Percentiles rank a stretch among this genome's conserved stretches.
phyloP scores from a whole-genome alignment of 2,888 invertebrate genomes.

The Syritta pipiens region DNA sequence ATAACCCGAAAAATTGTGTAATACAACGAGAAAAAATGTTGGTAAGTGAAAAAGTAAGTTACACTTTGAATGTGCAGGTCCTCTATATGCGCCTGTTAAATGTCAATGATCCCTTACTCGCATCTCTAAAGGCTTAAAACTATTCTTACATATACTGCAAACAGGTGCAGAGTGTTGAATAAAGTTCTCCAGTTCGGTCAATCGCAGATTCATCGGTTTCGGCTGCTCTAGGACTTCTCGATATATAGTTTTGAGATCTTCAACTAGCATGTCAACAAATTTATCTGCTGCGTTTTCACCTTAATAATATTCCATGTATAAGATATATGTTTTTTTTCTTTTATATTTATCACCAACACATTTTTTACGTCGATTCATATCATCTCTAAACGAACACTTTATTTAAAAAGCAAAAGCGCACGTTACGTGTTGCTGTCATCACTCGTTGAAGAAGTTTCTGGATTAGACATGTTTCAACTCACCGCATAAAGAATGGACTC shows the following conservation, averaged over 20 bases:
- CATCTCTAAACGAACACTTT: neutral
- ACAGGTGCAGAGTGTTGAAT: neutral
- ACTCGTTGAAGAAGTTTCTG: conserved; percentile 20
- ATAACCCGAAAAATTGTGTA: conserved; percentile 36
- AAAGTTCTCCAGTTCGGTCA: neutral
- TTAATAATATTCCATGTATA: no score
- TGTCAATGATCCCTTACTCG: conserved; percentile 67
- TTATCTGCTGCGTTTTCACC: neutral
- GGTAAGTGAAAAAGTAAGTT: conserved; percentile 10
- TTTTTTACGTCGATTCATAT: neutral
- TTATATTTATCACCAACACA: neutral
- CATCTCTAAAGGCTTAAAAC: conserved; percentile 10
- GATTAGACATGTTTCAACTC: conserved; percentile 2
- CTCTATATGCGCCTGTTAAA: conserved; percentile 55
- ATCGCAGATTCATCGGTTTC: neutral
- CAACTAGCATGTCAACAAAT: neutral
- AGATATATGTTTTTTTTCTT: no score
- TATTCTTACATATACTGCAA: neutral
- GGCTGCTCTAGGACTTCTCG: neutral
- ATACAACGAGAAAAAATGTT: conserved; percentile 13
- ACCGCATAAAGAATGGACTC: conserved; percentile 21
- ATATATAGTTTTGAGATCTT: neutral
- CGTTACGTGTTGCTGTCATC: conserved; percentile 33
- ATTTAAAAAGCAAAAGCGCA: conserved; percentile 30
- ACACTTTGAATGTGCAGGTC: conserved; percentile 39